Percentiles rank a stretch among this genome's conserved stretches.
These are phyloP conservation scores for Gadus macrocephalus DNA, from an alignment of 2,113 vertebrate genomes.

Conservation along the genomic window DNA sequence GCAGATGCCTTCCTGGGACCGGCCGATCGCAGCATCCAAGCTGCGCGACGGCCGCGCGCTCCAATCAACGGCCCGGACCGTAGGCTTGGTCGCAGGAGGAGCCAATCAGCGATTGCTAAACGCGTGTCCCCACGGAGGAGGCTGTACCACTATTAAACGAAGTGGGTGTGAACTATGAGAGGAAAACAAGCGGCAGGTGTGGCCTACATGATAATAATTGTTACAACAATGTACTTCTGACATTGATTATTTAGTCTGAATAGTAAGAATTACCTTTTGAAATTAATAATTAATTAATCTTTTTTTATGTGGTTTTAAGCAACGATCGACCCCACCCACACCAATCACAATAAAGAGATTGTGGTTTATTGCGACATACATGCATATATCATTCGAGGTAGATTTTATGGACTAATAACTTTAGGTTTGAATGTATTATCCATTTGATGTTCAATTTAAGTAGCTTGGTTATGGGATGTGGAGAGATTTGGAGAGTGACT, in stretches of 20 bases:
- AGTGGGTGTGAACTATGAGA: constrained; percentile 31
- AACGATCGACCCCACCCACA: background rate
- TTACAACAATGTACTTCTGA: background rate
- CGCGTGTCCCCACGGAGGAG: constrained; percentile 54
- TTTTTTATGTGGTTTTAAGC: background rate
- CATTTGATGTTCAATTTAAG: too few relatives aligned
- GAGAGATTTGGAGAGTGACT: too few relatives aligned
- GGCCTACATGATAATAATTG: background rate
- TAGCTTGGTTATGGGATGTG: too few relatives aligned
- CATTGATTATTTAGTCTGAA: background rate
- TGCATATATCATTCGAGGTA: too few relatives aligned
- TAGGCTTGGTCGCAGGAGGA: constrained; percentile 36
- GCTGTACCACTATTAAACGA: constrained; percentile 51
- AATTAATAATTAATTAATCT: background rate
- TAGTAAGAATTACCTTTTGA: background rate
- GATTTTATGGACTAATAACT: too few relatives aligned
- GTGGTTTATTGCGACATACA: too few relatives aligned
- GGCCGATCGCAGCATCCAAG: constrained; percentile 61
- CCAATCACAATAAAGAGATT: background rate
- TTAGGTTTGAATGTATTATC: too few relatives aligned
- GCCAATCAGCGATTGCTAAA: constrained; percentile 54
- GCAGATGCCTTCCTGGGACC: constrained; percentile 65
- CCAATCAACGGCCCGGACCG: constrained; percentile 59
- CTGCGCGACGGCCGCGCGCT: constrained; percentile 17
- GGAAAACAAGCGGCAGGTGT: background rate